A percentile compares a stretch with the other conserved stretches of the same genome.
phyloP scores from a whole-genome alignment of 2,888 invertebrate species.

The Villa cingulata region DNA sequence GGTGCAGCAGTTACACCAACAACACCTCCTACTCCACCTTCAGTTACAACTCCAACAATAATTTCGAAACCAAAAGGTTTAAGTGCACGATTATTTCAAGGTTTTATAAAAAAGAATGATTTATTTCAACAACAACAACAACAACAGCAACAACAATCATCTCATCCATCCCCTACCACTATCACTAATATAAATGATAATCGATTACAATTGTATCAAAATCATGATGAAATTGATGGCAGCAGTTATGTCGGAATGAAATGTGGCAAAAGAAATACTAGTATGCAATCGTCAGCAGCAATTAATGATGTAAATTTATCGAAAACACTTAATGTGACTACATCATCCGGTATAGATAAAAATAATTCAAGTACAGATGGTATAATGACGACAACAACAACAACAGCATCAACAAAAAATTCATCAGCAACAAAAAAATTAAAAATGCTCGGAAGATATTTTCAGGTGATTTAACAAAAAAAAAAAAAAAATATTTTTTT shows the following conservation, averaged over 20 bases:
- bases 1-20: neutral
- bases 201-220: conserved; percentile 14
- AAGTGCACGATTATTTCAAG: conserved; percentile 17
- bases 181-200: too few species aligned
- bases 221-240: conserved; percentile 24
- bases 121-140: conserved; percentile 4
- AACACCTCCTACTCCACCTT: neutral
- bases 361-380: neutral
- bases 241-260: conserved; percentile 24
- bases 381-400: neutral
- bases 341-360: conserved; percentile 17
- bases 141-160: conserved; percentile 11
- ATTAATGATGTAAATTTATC: conserved; percentile 32
- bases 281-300: neutral
- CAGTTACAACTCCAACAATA: conserved; percentile 1
- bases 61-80: conserved; percentile 16
- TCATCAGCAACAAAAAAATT: conserved; percentile 40
- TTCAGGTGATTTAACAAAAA: conserved; percentile 40
- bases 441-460: conserved; percentile 50
- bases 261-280: neutral
- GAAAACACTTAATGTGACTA: conserved; percentile 30
- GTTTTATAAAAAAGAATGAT: conserved; percentile 12
- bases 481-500: neutral
- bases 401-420: conserved; percentile 21
- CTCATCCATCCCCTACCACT: too few species aligned